Base-by-base conservation (phyloP, 2,888 invertebrate genomes). In the Cephus spinipes region DNA sequence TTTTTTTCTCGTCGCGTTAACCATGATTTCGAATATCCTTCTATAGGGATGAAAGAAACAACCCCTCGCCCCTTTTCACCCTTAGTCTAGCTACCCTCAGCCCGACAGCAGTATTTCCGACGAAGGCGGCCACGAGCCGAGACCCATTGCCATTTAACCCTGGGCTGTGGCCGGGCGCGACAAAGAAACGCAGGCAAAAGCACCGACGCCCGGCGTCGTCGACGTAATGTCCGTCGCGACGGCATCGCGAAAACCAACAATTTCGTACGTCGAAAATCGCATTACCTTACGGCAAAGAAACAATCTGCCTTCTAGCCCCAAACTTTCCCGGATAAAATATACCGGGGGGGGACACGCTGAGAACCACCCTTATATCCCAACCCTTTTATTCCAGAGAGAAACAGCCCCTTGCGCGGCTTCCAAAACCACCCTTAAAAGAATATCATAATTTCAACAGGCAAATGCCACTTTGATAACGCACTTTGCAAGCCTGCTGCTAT, bases 111-210 rank as follows among this genome's bases (percentile, higher is more conserved):
- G 55, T 55, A 55, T 55, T 55, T 23, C 23, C 23, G 4, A 23
- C 40, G 40, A 55, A 55, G 9, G 40, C 40, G 40, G 75, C 30
- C 31, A 40, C 35, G 34, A 68, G 55, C 31, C 32, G 34, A 75
- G 74, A 32, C 75, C 77, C 74, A 80, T 79, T 79, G 80, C 80
- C 84, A 83, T 83, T 84, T 83, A 84, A 84, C 84, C 84, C 84
- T 80, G 80, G 79, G 30, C 32, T 12, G 74, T 23, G 74, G 0
- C 31, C 9, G 35, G 36, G n/a, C 74, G 35, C 74, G 73, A 81
- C 79, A 79, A 81, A 81, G 81, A 30, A 78, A 34, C 12, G 55
- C 75, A 31, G 69, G 35, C 32, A 4, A 4, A 32, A 32, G 32
- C 78, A 73, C 73, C 77, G 55, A 78, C 82, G 79, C 79, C 23